Evolutionary conservation across 2,888 invertebrate species (phyloP).

Genomic region (Melieria crassipennis): DNA sequence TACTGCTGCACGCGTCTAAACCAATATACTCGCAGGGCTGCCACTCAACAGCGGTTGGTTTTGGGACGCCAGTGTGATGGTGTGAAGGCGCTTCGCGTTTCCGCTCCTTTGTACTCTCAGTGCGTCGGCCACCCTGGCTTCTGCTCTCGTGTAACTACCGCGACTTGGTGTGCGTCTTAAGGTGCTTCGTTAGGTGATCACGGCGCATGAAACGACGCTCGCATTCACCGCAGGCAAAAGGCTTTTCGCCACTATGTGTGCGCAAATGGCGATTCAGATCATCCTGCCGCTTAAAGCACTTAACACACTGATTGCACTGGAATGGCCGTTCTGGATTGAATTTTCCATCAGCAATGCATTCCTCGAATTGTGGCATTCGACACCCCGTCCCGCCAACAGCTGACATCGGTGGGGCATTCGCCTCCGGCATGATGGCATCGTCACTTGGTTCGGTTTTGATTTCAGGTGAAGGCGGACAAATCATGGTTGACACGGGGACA

Average conservation of each 20-base stretch:
- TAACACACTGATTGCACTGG: conserved; percentile 54
- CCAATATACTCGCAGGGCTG: too few species aligned
- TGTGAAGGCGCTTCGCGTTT: not conserved
- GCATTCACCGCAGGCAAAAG: conserved; percentile 56
- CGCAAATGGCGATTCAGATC: conserved; percentile 61
- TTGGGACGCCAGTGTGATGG: too few species aligned
- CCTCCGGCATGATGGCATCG: conserved; percentile 44
- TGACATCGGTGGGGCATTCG: conserved; percentile 40
- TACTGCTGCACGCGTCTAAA: too few species aligned
- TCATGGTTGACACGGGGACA: not conserved
- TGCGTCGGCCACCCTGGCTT: not conserved
- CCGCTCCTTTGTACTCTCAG: not conserved
- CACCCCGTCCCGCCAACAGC: conserved; percentile 1
- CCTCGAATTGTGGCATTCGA: not conserved
- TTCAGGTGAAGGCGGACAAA: not conserved
- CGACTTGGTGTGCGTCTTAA: conserved; percentile 56
- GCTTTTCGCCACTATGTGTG: conserved; percentile 61
- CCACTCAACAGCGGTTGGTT: too few species aligned
- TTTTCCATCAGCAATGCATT: conserved; percentile 41
- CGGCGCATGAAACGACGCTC: conserved; percentile 58
- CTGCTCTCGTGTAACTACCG: conserved; percentile 16
- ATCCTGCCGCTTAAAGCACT: conserved; percentile 59
- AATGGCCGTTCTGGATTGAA: conserved; percentile 52
- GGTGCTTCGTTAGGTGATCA: conserved; percentile 61
- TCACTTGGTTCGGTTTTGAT: conserved; percentile 24